A percentile compares a stretch with the other conserved stretches of the same genome.
Evolutionary conservation across 2,888 invertebrate genomes (phyloP).

Genomic region (Tupiocoris notatus): DNA sequence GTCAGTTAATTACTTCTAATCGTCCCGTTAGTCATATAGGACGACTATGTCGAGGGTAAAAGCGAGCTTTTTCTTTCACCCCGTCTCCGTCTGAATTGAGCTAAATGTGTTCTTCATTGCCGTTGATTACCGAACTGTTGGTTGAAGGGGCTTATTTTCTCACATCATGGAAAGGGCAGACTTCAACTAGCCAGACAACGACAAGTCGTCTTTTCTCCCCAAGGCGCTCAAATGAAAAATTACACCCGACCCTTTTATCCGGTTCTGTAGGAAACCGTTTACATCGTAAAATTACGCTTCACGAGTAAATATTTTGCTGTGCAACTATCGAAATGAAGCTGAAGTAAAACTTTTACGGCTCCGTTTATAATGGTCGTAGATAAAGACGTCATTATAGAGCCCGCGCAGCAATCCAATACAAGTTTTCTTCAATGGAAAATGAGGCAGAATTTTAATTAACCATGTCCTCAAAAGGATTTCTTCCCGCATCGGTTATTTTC

Average conservation of each 20-base stretch:
- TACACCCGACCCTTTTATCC: not conserved
- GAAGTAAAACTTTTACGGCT: too few species aligned
- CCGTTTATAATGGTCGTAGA: too few species aligned
- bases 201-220: not conserved
- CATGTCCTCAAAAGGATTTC: too few species aligned
- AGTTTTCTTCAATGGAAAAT: too few species aligned
- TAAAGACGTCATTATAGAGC: too few species aligned
- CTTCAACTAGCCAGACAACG: not conserved
- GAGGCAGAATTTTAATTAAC: too few species aligned
- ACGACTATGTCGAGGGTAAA: not conserved
- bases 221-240: not conserved
- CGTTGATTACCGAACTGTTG: conserved; percentile 24
- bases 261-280: not conserved
- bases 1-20: conserved; percentile 25
- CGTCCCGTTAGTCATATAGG: not conserved
- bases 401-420: too few species aligned
- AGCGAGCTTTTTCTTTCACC: not conserved
- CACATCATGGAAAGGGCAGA: conserved; percentile 15
- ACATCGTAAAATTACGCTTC: not conserved
- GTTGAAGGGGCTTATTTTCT: conserved; percentile 4
- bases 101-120: conserved; percentile 36
- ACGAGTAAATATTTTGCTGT: not conserved
- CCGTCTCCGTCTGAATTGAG: conserved; percentile 18
- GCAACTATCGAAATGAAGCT: too few species aligned
- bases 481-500: too few species aligned